Conservation (phyloP, 2,797 vertebrate genomes). For the Anniella stebbinsi region DNA sequence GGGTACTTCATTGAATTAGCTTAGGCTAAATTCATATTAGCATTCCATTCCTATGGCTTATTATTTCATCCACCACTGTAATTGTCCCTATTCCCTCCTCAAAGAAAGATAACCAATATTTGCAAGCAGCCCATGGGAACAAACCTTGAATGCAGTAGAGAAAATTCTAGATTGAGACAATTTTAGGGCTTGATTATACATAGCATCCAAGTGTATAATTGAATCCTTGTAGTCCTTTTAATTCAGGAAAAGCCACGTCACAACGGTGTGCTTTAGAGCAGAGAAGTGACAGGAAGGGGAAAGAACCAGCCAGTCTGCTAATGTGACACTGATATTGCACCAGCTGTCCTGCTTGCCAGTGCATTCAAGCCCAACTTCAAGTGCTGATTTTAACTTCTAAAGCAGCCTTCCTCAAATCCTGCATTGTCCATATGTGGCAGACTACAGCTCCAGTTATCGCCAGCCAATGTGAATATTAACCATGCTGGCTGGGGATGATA, state of each 20-base stretch:
- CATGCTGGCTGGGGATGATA: no score
- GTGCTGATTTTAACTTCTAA: no score
- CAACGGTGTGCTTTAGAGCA: neutral
- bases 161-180: neutral
- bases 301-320: no score
- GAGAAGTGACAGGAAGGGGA: neutral
- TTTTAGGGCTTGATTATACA: neutral
- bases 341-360: no score
- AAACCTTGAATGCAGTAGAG: neutral
- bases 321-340: no score
- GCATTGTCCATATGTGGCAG: no score
- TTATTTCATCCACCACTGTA: neutral
- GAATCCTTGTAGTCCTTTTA: neutral
- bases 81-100: neutral
- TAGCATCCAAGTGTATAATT: neutral
- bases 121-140: neutral
- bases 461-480: no score
- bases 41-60: neutral
- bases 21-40: neutral
- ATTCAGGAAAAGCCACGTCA: neutral
- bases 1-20: neutral
- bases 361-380: no score
- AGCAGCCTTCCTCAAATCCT: no score
- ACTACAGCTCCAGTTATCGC: no score
- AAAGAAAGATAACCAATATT: neutral